Percentiles rank a stretch among this genome's conserved stretches.
phyloP scores from a whole-genome alignment of 2,797 vertebrate genomes.

The Myoxocephalus aenaeus region DNA sequence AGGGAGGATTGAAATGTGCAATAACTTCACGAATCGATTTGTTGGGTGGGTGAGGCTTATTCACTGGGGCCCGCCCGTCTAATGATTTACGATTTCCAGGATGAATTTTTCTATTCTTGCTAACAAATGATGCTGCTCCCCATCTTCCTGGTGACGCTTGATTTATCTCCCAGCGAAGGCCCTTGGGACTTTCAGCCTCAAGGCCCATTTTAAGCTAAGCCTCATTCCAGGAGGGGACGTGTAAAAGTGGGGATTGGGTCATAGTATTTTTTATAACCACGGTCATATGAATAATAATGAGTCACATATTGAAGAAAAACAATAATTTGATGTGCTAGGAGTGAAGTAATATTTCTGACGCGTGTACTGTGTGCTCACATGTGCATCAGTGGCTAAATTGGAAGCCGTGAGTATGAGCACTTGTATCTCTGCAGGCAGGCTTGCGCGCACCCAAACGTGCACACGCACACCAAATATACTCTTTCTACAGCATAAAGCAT shows the following conservation, averaged over 20 bases:
- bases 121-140: slow-evolving; percentile 76
- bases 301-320: slow-evolving; percentile 54
- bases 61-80: slow-evolving; percentile 68
- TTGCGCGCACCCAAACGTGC: neutral
- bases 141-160: slow-evolving; percentile 73
- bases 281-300: slow-evolving; percentile 64
- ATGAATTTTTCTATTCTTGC: slow-evolving; percentile 81
- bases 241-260: slow-evolving; percentile 61
- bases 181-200: slow-evolving; percentile 56
- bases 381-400: slow-evolving; percentile 18
- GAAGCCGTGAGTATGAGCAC: slow-evolving; percentile 5
- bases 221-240: slow-evolving; percentile 45
- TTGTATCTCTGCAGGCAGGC: slow-evolving; percentile 6
- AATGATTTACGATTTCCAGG: slow-evolving; percentile 80
- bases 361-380: neutral
- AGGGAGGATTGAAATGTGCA: slow-evolving; percentile 72
- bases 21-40: slow-evolving; percentile 77
- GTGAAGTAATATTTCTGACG: slow-evolving; percentile 19
- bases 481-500: slow-evolving; percentile 12
- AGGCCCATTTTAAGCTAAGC: slow-evolving; percentile 63
- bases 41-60: slow-evolving; percentile 75
- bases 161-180: slow-evolving; percentile 73
- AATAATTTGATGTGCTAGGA: slow-evolving; percentile 43
- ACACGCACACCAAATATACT: slow-evolving; percentile 21
- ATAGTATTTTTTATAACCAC: slow-evolving; percentile 47